Evolutionary conservation across 1,140 invertebrate genomes (phyloP).

Genomic region (roundworm (Caenorhabditis elegans)): DNA sequence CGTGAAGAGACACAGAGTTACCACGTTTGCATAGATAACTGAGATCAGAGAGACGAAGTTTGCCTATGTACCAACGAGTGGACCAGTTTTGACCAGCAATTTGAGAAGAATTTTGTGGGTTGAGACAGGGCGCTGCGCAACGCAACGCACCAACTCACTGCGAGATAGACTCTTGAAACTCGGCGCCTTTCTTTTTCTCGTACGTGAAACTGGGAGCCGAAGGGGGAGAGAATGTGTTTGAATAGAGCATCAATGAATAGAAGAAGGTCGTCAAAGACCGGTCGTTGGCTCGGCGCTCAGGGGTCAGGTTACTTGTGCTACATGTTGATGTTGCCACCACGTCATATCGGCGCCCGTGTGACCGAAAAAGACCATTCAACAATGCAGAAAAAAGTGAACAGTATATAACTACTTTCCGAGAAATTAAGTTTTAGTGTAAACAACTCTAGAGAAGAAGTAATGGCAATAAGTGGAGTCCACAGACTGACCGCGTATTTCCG

Average conservation of each 20-base stretch:
- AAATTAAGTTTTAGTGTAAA: constrained; percentile 18
- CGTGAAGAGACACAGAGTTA: background rate
- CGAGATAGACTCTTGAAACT: constrained; percentile 12
- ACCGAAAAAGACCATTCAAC: background rate
- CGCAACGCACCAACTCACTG: background rate
- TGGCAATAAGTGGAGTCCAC: constrained; percentile 5
- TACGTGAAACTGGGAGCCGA: background rate
- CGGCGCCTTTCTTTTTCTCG: constrained; percentile 14
- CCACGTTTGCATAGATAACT: background rate
- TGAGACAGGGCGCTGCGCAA: constrained; percentile 22
- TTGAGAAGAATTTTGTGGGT: constrained; percentile 31
- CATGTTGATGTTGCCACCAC: background rate
- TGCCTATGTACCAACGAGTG: constrained; percentile 14
- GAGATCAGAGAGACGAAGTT: background rate
- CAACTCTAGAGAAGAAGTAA: background rate
- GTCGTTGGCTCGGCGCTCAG: background rate
- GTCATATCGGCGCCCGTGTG: constrained; percentile 10
- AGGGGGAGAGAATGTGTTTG: background rate
- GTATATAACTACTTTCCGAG: background rate
- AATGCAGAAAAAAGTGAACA: background rate
- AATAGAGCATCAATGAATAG: background rate
- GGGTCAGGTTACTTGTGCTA: background rate
- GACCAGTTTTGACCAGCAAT: constrained; percentile 43
- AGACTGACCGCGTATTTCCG: constrained; percentile 1
- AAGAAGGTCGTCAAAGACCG: constrained; percentile 28